A percentile compares a stretch with the other conserved stretches of the same genome.
Evolutionary conservation across 2,113 vertebrate genomes (phyloP).

Genomic region (Asarcornis scutulata): DNA sequence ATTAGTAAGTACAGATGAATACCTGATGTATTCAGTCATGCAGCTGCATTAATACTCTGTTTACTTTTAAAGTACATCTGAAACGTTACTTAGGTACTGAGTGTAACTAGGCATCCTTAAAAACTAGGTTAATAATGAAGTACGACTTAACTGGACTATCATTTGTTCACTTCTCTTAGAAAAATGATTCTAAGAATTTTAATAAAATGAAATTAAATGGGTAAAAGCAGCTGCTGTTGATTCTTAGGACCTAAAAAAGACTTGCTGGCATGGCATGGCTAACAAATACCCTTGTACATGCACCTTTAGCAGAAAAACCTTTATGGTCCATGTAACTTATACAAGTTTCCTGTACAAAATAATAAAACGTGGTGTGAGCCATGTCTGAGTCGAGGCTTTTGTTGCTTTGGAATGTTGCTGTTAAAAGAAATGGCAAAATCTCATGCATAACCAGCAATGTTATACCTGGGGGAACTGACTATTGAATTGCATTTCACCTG

Average conservation of each 20-base stretch:
- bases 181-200: not conserved
- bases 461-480: not conserved
- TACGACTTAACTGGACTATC: not conserved
- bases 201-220: not conserved
- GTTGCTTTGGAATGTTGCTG: not conserved
- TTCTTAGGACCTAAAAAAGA: not conserved
- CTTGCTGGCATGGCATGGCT: not conserved
- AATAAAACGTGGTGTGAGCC: not conserved
- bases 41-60: slow-evolving; percentile 32
- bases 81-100: slow-evolving; percentile 38
- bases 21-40: not conserved
- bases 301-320: not conserved
- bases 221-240: not conserved
- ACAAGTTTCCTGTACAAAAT: not conserved
- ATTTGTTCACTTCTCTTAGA: not conserved
- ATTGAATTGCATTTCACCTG: not conserved
- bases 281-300: not conserved
- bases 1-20: not conserved
- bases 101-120: not conserved
- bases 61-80: slow-evolving; percentile 63
- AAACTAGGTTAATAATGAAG: slow-evolving; percentile 8
- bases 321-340: not conserved
- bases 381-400: not conserved
- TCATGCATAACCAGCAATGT: not conserved
- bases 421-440: not conserved